Evolutionary conservation across 2,113 vertebrate species (phyloP), one percentile per base, ranked within the genome.

Genomic region (Daphoenositta chrysoptera): DNA sequence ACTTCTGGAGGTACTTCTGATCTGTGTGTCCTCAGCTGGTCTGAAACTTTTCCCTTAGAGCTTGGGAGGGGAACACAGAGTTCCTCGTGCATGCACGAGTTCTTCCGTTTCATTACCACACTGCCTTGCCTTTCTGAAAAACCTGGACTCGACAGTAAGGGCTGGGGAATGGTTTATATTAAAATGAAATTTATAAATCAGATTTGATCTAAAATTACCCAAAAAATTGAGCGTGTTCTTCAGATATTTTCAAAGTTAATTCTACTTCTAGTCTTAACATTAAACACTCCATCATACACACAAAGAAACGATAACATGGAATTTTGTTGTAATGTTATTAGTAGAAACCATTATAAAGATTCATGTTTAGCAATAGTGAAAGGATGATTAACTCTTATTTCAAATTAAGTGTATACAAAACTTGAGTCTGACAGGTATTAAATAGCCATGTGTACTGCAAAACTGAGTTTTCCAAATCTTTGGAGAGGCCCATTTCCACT

Each of bases 101-200:
- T 69, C 83, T 88, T 89, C 71, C 4, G 9, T 94, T 92, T 83
- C 72, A 26, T 83, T 88, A 76, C 51, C 51, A 54, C 1, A 2
- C 81, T 95, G 82, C 95, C 53, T 87, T 33, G 81, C 82, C 70
- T 70, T 85, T 94, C 72, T 56, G 89, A 76, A 86, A 90, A 94
- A 15, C 16, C 53, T 77, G 90, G 56, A 14, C 75, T 82, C 7
- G 6, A 61, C 8, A 82, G 50, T 86, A 68, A 87, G 85, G 8
- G 51, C 1, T 60, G 30, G 24, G 54, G 53, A 50, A 64, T 14
- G 56, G 83, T 64, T 84, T 51, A 13, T 83, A 51, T 51, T 63
- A 51, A 78, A 93, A 93, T n/a, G 35, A 39, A 69, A 40, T 88
- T 48, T 27, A 54, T 85, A 71, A 83, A 87, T 21, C 33, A 68